Base-by-base conservation (phyloP, 2,888 invertebrate genomes). In the Brachypterus glaber region DNA sequence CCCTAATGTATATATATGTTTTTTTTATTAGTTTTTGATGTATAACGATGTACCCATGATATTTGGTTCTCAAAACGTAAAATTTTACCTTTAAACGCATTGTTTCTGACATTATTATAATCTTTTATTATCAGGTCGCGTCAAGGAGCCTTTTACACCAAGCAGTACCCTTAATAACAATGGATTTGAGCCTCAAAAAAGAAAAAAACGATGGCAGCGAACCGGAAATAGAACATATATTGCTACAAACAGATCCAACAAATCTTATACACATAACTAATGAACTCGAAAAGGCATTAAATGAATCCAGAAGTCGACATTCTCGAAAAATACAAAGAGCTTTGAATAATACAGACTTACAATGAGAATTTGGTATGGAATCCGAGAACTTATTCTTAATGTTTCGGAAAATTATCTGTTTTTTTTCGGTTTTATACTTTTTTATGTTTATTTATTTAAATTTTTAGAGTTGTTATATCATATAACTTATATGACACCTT, bases 181-280 rank as follows among this genome's bases (percentile, higher is more conserved):
- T 80, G 60, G 75, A 77, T 52, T 58, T 80, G 11, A 45, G 48
- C 30, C 49, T 64, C 30, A 60, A 62, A 53, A 53, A 53, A 2
- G 39, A 50, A 27, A 50, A 51, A 27, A 61, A 65, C 41, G 52
- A 59, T 4, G 48, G 53, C 4, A 39, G 59, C 2, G 54, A 62
- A 30, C 59, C 62, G 25, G 39, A 64, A 37, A 33, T 37, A n/a
- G 63, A 67, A 45, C 67, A 69, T 48, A 43, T 70, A 25, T 45
- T 72, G 2, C 58, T 74, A 11, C 72, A 74, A 55, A 75, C 76
- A 2, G 79, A 79, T 59, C 71, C 76, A 2, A 71, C 68, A 30
- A 78, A 77, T 55, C 63, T 81, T 32, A 46, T 73, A 9, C 73
- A 79, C 50, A 64, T 81, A 46, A 74, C 78, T 12, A 69, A 73